Evolutionary conservation across 2,797 vertebrate genomes (phyloP).

Genomic region (Schizopygopsis pylzovi): DNA sequence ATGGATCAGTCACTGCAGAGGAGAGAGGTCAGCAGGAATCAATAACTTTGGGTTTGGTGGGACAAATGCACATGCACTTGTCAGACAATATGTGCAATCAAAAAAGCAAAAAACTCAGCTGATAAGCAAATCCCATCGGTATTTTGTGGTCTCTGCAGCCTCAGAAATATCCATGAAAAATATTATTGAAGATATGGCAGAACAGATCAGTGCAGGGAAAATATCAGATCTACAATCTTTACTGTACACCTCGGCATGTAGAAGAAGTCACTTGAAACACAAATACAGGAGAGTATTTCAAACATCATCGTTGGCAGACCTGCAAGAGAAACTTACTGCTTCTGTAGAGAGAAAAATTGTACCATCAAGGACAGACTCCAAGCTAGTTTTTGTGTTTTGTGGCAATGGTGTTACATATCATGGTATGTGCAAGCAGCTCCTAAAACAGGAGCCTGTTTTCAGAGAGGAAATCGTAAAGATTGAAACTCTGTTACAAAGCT

Average conservation of each 20-base stretch:
- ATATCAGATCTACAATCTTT: conserved; percentile 74
- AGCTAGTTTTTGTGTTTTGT: no score
- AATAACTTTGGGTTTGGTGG: conserved; percentile 91
- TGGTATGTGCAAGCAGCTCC: conserved; percentile 79
- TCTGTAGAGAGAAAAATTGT: no score
- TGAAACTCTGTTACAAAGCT: conserved; percentile 68
- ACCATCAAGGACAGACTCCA: no score
- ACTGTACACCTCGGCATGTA: conserved; percentile 86
- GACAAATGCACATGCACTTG: conserved; percentile 84
- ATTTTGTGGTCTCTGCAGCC: conserved; percentile 82
- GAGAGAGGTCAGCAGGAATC: conserved; percentile 80
- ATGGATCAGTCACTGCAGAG: conserved; percentile 72
- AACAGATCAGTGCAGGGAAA: conserved; percentile 69
- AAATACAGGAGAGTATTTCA: conserved; percentile 82
- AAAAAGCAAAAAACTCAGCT: conserved; percentile 40
- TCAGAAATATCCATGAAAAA: conserved; percentile 79
- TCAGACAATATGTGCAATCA: conserved; percentile 78
- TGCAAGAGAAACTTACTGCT: conserved; percentile 75
- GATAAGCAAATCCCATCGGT: conserved; percentile 66
- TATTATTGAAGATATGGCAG: conserved; percentile 74
- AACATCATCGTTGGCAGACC: conserved; percentile 74
- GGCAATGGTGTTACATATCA: conserved; percentile 81
- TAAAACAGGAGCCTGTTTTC: conserved; percentile 80
- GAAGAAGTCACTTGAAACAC: conserved; percentile 83
- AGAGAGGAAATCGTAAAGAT: conserved; percentile 80